phyloP scores from a whole-genome alignment of 2,888 invertebrate genomes.

The Drosophila melanosoma region DNA sequence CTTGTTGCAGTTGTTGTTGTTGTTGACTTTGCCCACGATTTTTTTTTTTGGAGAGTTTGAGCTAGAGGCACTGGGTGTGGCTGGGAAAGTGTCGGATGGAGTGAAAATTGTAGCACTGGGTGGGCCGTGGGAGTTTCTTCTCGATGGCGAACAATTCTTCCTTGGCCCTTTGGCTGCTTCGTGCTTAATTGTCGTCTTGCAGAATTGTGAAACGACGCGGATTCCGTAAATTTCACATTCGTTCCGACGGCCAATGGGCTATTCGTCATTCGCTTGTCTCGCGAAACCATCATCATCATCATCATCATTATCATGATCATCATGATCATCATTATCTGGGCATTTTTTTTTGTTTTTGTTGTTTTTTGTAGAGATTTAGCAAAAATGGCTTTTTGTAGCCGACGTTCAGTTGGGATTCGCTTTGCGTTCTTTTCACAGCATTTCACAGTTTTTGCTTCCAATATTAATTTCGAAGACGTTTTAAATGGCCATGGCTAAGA shows the following conservation, averaged over 20 bases:
- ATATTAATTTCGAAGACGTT: constrained; percentile 80
- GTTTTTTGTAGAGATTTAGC: constrained; percentile 52
- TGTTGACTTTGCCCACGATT: constrained; percentile 38
- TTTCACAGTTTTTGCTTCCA: constrained; percentile 73
- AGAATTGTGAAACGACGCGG: constrained; percentile 75
- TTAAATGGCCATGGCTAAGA: constrained; percentile 75
- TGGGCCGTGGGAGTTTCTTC: constrained; percentile 74
- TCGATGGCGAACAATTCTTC: constrained; percentile 31
- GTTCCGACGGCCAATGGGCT: constrained; percentile 75
- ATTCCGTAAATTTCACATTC: constrained; percentile 79
- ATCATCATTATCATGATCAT: constrained; percentile 7
- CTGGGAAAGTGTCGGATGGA: constrained; percentile 72
- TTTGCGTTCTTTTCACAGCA: constrained; percentile 78
- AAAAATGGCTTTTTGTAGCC: constrained; percentile 67
- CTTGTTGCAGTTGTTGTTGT: constrained; percentile 34
- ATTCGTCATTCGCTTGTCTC: constrained; percentile 83
- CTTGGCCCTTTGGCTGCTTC: constrained; percentile 47
- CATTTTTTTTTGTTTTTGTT: constrained; percentile 45
- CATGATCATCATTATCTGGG: constrained; percentile 65
- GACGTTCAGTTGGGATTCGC: constrained; percentile 49
- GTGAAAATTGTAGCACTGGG: constrained; percentile 78
- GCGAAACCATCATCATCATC: constrained; percentile 37
- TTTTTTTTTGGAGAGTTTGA: constrained; percentile 28
- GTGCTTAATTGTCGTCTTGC: constrained; percentile 83
- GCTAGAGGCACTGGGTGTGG: constrained; percentile 58